These are phyloP conservation scores for Allygus modestus DNA, from an alignment of 2,888 invertebrate species.

Conservation along the genomic window DNA sequence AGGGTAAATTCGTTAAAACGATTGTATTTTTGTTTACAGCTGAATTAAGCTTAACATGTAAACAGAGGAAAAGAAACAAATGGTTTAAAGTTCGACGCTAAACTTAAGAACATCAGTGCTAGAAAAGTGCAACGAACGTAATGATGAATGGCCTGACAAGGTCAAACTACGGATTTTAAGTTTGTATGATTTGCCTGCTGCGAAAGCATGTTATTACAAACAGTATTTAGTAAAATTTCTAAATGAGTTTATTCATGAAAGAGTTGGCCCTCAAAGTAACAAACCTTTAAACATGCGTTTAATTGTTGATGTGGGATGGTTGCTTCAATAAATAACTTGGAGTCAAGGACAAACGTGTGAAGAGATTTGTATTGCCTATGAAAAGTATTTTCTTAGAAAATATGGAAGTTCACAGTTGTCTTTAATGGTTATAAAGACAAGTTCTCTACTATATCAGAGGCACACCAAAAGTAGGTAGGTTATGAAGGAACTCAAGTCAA, in stretches of 20 bases:
- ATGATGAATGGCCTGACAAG: not conserved
- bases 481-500: slow-evolving; percentile 1
- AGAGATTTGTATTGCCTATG: not conserved
- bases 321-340: not conserved
- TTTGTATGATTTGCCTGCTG: not conserved
- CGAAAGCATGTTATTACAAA: not conserved
- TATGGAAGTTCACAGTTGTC: not conserved
- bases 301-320: not conserved
- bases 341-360: not conserved
- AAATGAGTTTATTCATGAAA: not conserved
- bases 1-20: too few species aligned
- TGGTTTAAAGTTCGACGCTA: too few species aligned
- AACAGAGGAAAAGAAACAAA: too few species aligned
- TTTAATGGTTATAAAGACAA: not conserved
- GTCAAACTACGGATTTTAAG: not conserved
- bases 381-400: not conserved
- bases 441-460: not conserved
- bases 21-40: too few species aligned
- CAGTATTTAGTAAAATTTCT: too few species aligned
- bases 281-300: not conserved
- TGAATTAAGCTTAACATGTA: too few species aligned
- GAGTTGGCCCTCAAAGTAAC: not conserved
- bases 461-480: not conserved
- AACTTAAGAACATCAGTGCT: too few species aligned
- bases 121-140: not conserved